Base-by-base conservation (phyloP, 1,140 invertebrate species). In the Brachionus calyciflorus region DNA sequence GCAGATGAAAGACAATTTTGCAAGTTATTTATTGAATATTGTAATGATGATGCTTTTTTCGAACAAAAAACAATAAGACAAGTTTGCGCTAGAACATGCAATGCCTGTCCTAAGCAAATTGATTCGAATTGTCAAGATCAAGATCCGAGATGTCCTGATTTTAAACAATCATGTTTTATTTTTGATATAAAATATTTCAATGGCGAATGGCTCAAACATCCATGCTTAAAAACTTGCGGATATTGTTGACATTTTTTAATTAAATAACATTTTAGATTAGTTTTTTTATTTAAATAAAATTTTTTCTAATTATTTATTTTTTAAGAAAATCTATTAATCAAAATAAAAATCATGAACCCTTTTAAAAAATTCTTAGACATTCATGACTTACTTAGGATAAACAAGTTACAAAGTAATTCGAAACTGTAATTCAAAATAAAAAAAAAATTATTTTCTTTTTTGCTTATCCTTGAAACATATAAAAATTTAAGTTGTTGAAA, bases 251-350 rank as follows among this genome's bases (percentile, higher is more conserved):
- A 5, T 3, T 5, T 37, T 37, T 3, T 5, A 37, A 37, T 5
- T 5, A 37, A 37, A 37, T 37, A 9, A 37, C 9, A 5, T 37
- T 37, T 37, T 37, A 37, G 33, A 60, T 57, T 57, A 49, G 46
- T 30, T 57, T 30, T 28, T 24, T 33, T 60, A 26, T 7, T 55
- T 14, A 55, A 40, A 21, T 60, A 60, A 33, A 60, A 33, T 60
- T 37, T 60, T 60, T 60, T 60, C 37, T 60, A 60, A 60, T 60
- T n/a, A n/a, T n/a, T n/a, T n/a, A n/a, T n/a, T n/a, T n/a, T n/a
- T n/a, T n/a, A n/a, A n/a, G n/a, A n/a, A n/a, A n/a, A n/a, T n/a
- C n/a, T n/a, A n/a, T n/a, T n/a, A n/a, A n/a, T n/a, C n/a, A n/a
- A n/a, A n/a, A n/a, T n/a, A n/a, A n/a, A n/a, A n/a, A n/a, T n/a